phyloP scores from a whole-genome alignment of 2,888 invertebrate species.

The Tetragonula carbonaria region DNA sequence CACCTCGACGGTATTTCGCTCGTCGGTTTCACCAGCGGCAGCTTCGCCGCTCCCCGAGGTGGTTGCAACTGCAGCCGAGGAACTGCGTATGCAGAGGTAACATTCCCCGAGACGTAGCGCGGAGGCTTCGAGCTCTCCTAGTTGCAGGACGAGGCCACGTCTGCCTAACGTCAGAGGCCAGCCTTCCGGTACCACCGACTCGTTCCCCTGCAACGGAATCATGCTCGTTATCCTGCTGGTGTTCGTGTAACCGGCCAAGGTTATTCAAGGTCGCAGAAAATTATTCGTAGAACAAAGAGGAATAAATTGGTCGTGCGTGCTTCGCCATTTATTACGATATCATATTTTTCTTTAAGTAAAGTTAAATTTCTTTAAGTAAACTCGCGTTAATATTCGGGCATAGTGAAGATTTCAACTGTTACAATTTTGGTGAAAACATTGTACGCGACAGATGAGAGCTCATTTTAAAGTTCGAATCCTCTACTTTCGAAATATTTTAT shows the following conservation, averaged over 20 bases:
- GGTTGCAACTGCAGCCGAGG: conserved; percentile 72
- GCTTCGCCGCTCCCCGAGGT: conserved; percentile 71
- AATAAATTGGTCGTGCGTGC: background rate
- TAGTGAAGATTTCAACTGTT: too few species aligned
- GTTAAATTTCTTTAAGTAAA: too few species aligned
- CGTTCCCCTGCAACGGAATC: conserved; percentile 85
- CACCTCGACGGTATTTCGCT: conserved; percentile 81
- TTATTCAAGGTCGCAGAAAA: background rate
- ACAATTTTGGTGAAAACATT: too few species aligned
- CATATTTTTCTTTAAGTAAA: too few species aligned
- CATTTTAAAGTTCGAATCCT: too few species aligned
- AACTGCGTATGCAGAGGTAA: conserved; percentile 86
- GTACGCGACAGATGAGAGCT: too few species aligned
- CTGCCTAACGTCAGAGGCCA: conserved; percentile 88
- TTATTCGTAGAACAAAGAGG: background rate
- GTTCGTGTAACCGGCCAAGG: too few species aligned
- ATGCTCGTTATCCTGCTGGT: background rate
- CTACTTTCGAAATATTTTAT: too few species aligned
- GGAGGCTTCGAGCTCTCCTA: conserved; percentile 87
- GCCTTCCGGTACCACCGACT: conserved; percentile 86
- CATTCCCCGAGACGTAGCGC: conserved; percentile 87
- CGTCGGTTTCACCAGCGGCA: conserved; percentile 74
- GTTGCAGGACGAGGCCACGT: conserved; percentile 87
- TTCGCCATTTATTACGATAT: too few species aligned
- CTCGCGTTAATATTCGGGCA: too few species aligned